Evolutionary conservation across 2,797 vertebrate species (phyloP).

Genomic region (Taeniopygia guttata): DNA sequence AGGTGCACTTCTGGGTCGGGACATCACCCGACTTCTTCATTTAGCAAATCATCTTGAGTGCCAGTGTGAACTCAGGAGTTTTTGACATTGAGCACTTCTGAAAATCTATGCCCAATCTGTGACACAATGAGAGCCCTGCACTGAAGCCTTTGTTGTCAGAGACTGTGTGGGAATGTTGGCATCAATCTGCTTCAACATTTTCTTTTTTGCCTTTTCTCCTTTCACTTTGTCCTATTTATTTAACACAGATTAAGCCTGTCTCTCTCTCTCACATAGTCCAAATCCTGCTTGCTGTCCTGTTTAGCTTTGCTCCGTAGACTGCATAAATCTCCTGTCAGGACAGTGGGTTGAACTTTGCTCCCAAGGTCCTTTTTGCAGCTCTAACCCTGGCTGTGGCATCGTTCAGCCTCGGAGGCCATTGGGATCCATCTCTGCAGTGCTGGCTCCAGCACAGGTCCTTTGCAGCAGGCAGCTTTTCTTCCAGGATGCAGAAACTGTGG

Average conservation of each 20-base stretch:
- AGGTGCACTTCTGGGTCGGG: neutral
- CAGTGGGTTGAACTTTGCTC: neutral
- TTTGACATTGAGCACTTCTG: neutral
- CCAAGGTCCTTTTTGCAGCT: neutral
- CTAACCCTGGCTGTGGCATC: neutral
- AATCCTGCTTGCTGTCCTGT: neutral
- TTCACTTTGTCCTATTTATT: neutral
- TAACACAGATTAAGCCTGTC: neutral
- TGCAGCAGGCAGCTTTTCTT: neutral
- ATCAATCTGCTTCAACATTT: fast-evolving
- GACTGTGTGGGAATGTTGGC: neutral
- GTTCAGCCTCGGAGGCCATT: fast-evolving
- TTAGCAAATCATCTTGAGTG: neutral
- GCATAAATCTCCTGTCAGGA: neutral
- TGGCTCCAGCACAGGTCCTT: neutral
- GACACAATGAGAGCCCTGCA: fast-evolving
- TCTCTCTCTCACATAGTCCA: neutral
- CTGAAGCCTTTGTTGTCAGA: neutral
- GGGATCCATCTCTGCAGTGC: neutral
- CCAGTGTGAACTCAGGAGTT: fast-evolving
- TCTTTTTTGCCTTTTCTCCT: neutral
- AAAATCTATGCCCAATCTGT: neutral
- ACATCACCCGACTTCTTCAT: neutral
- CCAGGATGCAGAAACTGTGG: neutral
- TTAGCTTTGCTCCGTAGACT: neutral